Evolutionary conservation across 2,888 invertebrate genomes (phyloP).

Genomic region (Cosmopolites sordidus): DNA sequence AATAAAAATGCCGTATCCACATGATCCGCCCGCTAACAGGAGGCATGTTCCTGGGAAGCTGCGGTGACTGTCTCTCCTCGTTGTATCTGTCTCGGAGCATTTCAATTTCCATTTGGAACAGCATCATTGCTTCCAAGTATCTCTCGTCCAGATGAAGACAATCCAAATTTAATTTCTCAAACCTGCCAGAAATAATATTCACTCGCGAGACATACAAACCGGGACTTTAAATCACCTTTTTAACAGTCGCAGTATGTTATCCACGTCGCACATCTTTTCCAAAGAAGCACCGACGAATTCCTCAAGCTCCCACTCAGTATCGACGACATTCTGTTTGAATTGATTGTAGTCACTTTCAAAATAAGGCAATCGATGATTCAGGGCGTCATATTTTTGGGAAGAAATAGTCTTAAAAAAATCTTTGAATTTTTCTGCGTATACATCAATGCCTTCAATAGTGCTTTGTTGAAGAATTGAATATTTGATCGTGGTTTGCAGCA

Average conservation of each 20-base stretch:
- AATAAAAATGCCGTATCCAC: constrained; percentile 78
- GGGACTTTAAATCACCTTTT: constrained; percentile 36
- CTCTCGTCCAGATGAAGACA: constrained; percentile 71
- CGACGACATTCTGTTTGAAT: constrained; percentile 64
- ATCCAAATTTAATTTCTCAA: constrained; percentile 68
- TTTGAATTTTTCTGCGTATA: constrained; percentile 63
- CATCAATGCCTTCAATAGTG: constrained; percentile 76
- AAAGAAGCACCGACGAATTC: constrained; percentile 62
- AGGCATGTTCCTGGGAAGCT: constrained; percentile 70
- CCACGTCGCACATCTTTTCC: constrained; percentile 43
- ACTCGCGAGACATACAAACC: not conserved
- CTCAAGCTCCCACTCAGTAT: constrained; percentile 68
- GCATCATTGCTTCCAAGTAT: constrained; percentile 65
- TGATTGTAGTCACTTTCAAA: constrained; percentile 74
- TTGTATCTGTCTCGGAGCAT: constrained; percentile 71
- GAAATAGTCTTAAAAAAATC: constrained; percentile 61
- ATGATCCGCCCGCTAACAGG: constrained; percentile 75
- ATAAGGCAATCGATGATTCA: constrained; percentile 70
- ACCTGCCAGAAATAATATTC: constrained; percentile 49
- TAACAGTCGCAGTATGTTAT: constrained; percentile 43
- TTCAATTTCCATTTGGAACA: constrained; percentile 67
- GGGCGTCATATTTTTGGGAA: constrained; percentile 69
- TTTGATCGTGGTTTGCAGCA: constrained; percentile 66
- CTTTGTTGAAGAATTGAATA: constrained; percentile 73
- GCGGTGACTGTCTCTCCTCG: constrained; percentile 69